A percentile compares a stretch with the other conserved stretches of the same genome.
These are phyloP conservation scores for Thelaira solivaga DNA, from an alignment of 2,888 invertebrate genomes.

Conservation along the genomic window DNA sequence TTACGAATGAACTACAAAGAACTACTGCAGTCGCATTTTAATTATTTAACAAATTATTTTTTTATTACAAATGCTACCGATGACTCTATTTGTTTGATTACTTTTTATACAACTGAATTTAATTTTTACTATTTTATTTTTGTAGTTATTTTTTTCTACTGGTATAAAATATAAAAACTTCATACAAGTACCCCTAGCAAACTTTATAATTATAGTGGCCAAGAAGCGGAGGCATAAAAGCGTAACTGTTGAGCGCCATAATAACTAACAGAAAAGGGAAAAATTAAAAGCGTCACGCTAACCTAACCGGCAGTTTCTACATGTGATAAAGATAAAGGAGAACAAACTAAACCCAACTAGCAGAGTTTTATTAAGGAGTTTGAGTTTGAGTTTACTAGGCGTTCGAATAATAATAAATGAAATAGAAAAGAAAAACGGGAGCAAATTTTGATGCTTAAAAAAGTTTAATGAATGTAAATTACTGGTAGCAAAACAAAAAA, in stretches of 20 bases:
- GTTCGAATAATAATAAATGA: neutral
- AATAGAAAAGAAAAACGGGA: neutral
- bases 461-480: slow-evolving; percentile 17
- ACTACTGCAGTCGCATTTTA: neutral
- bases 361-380: too few relatives aligned
- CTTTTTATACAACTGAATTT: slow-evolving; percentile 25
- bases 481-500: slow-evolving; percentile 4
- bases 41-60: slow-evolving; percentile 30
- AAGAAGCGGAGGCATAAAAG: slow-evolving; percentile 48
- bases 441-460: neutral
- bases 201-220: slow-evolving; percentile 54
- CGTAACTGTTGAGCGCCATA: slow-evolving; percentile 67
- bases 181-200: slow-evolving; percentile 19
- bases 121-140: too few relatives aligned
- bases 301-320: too few relatives aligned
- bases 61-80: slow-evolving; percentile 6
- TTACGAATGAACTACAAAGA: too few relatives aligned
- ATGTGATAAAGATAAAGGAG: too few relatives aligned
- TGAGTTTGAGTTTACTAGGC: neutral
- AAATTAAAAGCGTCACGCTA: slow-evolving; percentile 75
- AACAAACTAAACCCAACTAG: too few relatives aligned
- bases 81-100: slow-evolving; percentile 39
- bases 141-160: neutral
- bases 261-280: too few relatives aligned
- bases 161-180: neutral